Base-by-base conservation (phyloP, 2,113 vertebrate genomes). In the Oceanodroma tethys region DNA sequence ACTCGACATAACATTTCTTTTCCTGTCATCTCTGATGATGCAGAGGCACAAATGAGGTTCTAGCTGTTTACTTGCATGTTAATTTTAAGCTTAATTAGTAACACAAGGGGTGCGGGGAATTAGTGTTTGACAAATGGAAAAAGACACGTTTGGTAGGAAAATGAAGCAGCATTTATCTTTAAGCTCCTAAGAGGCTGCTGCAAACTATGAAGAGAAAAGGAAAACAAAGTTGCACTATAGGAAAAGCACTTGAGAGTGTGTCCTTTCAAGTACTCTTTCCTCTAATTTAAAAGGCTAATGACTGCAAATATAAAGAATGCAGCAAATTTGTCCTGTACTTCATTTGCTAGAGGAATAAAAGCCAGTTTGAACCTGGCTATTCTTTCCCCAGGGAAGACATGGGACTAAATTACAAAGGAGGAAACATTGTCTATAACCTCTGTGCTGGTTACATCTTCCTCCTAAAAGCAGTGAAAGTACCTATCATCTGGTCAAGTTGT, bases 11-110 rank as follows among this genome's bases (percentile, higher is more conserved):
- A 91, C 95, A 90, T 91, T 97, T 94, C 74, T 94, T 90, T 81
- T 89, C 66, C 84, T 97, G 94, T 90, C 95, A 86, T 93, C 78
- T 91, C 84, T 88, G 86, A 85, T 85, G 86, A 91, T 94, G 81
- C 86, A 96, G 70, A 91, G 93, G 87, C 87, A 80, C 93, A 95
- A 93, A 95, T 0, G 38, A 97, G 50, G 82, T 94, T 94, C 87
- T 95, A 60, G 53, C 78, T 95, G 93, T 97, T 97, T 95, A 95
- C 74, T 95, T 19, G 29, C 58, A 86, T 95, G 81, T 95, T 95
- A 94, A 97, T 97, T 96, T 97, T 93, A 91, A 95, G 89, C 91
- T 93, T 96, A 95, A 97, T 97, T 96, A 94, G 94, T 95, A 95
- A 90, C 93, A 95, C 68, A 90, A 88, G 94, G 84, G 78, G 89